phyloP scores from a whole-genome alignment of 2,797 vertebrate genomes.

The Sphaeramia orbicularis region DNA sequence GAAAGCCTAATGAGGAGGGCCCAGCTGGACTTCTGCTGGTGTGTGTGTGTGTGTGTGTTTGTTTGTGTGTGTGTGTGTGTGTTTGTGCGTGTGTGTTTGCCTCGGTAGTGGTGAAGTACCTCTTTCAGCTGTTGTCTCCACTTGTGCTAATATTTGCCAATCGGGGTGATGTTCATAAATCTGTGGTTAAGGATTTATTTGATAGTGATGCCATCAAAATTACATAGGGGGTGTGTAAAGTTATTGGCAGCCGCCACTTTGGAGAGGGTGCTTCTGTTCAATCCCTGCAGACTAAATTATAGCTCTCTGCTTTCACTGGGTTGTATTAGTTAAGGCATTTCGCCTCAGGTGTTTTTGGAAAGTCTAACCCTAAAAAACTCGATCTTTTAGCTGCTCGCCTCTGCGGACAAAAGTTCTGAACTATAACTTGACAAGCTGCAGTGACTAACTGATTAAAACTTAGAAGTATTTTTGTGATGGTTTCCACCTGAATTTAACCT shows the following conservation, averaged over 20 bases:
- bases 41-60: conserved; percentile 14
- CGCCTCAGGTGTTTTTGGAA: background rate
- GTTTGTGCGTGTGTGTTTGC: conserved; percentile 1
- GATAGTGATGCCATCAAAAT: conserved; percentile 25
- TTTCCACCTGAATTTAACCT: no score
- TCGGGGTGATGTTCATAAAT: conserved; percentile 14
- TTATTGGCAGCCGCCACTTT: conserved; percentile 13
- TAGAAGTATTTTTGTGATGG: no score
- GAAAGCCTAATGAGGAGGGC: conserved; percentile 59
- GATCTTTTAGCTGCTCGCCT: background rate
- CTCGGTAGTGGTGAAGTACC: conserved; percentile 23
- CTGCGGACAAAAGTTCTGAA: background rate
- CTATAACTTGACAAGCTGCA: no score
- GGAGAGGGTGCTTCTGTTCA: background rate
- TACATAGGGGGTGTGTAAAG: conserved; percentile 19
- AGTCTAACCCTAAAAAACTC: background rate
- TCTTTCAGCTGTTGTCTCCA: conserved; percentile 37
- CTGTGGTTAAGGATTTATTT: conserved; percentile 38
- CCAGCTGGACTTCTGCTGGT: conserved; percentile 65
- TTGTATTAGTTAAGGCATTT: conserved; percentile 5
- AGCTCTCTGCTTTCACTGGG: background rate
- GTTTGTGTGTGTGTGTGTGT: conserved; percentile 9
- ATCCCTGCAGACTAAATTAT: background rate
- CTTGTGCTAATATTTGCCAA: conserved; percentile 28
- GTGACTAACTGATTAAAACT: no score